Evolutionary conservation across 2,797 vertebrate species (phyloP), one percentile per base, ranked within the genome.

Genomic region (Sarcoramphus papa): DNA sequence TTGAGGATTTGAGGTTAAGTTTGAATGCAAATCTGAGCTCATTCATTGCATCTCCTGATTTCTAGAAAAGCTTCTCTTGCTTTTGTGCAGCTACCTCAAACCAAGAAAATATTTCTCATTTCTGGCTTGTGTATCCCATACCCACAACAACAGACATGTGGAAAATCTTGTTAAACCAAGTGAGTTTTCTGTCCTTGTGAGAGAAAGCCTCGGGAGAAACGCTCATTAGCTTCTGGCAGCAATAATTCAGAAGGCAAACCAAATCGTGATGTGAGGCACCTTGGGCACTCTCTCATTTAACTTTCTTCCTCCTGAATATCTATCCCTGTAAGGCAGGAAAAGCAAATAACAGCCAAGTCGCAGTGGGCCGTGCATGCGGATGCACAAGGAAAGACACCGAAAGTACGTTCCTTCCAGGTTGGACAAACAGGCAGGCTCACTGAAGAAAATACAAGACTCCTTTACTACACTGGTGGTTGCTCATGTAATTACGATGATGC

Each of bases 151-250:
- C 27, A 85, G n/a, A 40, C 53, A 41, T 17, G 48, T 64, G 43
- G 65, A 83, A 93, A 92, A 88, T 72, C 54, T 83, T 88, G 69
- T 85, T 95, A 83, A 93, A 64, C 33, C 64, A 65, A 85, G 59
- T 53, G 50, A 77, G 9, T 72, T 95, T 95, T 92, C 30, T 50
- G 64, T 64, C 47, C 67, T 68, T 77, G 37, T 78, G 64, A 93
- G 67, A 87, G 35, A 83, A 95, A 72, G 40, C 80, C 64, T 75
- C 16, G 35, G 41, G 24, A 78, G 62, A 88, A 95, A 93, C 30
- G 33, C 69, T 95, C 84, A 47, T 80, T 87, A 89, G 56, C 33
- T 92, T 89, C 68, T 90, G 72, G 75, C 81, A 80, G 57, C 53
- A 80, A 45, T 83, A 74, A 92, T 85, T 77, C 86, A 92, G 57